Conservation (phyloP, 2,888 invertebrate genomes). For the Allacma fusca region DNA sequence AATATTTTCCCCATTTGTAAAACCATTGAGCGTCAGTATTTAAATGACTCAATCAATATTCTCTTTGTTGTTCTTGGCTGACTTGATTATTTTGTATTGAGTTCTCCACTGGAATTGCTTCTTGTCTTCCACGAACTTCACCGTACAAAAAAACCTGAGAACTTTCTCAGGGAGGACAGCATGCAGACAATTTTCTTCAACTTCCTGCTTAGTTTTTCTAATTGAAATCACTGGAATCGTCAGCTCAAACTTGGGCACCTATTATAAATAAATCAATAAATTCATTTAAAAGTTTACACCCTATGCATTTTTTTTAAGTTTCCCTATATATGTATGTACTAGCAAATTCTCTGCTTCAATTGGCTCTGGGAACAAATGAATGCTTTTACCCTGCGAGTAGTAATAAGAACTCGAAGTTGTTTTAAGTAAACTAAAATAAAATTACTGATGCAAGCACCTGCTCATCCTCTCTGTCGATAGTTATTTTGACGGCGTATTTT, state of each 20-base stretch:
- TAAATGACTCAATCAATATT: too few species aligned
- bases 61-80: too few species aligned
- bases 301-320: too few species aligned
- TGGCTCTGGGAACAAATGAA: too few species aligned
- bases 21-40: too few species aligned
- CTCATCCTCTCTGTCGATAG: constrained; percentile 16
- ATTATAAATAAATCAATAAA: too few species aligned
- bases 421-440: not conserved
- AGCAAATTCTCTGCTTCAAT: too few species aligned
- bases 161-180: constrained; percentile 10
- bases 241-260: constrained; percentile 24
- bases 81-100: constrained; percentile 28
- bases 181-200: constrained; percentile 6
- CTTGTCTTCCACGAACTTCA: not conserved
- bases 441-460: not conserved
- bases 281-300: too few species aligned
- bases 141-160: constrained; percentile 25
- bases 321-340: too few species aligned
- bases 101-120: constrained; percentile 31
- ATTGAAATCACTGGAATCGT: constrained; percentile 30
- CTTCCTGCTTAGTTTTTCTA: constrained; percentile 13
- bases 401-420: too few species aligned
- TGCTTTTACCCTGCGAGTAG: too few species aligned
- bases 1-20: too few species aligned
- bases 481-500: constrained; percentile 34